A percentile compares a stretch with the other conserved stretches of the same genome.
Evolutionary conservation across 2,888 invertebrate species (phyloP).

Genomic region (Tolmerus cingulatus): DNA sequence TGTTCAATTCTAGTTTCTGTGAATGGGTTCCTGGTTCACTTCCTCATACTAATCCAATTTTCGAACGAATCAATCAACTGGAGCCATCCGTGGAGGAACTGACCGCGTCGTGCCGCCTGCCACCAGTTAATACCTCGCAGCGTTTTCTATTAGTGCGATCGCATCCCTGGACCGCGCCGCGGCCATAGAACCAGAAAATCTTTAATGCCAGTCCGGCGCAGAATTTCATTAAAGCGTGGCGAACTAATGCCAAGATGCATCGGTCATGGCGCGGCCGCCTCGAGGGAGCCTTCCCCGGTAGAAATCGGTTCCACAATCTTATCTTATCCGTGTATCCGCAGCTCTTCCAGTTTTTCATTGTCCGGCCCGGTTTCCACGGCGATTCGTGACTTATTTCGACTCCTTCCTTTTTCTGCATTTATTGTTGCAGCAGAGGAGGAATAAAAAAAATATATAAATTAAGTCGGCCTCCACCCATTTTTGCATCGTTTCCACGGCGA

Average conservation of each 20-base stretch:
- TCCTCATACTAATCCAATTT: neutral
- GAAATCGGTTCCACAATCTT: conserved; percentile 31
- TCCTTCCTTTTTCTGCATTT: neutral
- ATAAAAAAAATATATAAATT: conserved; percentile 10
- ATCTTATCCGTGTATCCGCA: conserved; percentile 32
- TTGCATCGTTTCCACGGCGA: conserved; percentile 8
- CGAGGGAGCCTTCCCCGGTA: conserved; percentile 20
- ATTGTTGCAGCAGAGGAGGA: neutral
- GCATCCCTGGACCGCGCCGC: neutral
- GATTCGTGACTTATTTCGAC: conserved; percentile 32
- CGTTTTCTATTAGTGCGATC: conserved; percentile 11
- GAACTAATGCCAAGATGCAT: conserved; percentile 33
- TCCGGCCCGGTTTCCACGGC: conserved; percentile 17
- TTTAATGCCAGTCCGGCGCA: neutral
- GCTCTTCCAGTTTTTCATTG: conserved; percentile 36
- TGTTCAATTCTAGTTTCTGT: neutral
- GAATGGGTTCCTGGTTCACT: neutral
- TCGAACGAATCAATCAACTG: neutral
- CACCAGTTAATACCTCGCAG: neutral
- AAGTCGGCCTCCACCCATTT: conserved; percentile 2
- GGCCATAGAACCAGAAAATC: conserved; percentile 14
- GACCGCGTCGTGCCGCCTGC: conserved; percentile 1
- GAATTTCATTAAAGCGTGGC: conserved; percentile 35
- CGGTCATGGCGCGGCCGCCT: neutral
- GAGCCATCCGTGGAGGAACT: neutral